Evolutionary conservation across 2,113 vertebrate species (phyloP).

Genomic region (Onychorhynchus coronatus): DNA sequence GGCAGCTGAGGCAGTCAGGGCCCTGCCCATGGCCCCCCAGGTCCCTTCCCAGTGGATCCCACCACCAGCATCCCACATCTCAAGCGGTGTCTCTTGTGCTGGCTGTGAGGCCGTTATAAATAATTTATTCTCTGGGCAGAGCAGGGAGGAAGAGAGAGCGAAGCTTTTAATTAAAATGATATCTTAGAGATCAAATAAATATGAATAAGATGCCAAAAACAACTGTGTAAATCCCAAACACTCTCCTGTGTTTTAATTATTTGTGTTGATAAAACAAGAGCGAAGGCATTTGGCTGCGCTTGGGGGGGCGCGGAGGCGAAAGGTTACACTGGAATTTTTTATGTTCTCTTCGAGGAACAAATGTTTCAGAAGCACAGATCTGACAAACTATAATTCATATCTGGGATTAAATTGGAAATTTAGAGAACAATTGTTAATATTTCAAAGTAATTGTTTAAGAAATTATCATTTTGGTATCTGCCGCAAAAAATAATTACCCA

Average conservation of each 20-base stretch:
- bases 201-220: slow-evolving; percentile 53
- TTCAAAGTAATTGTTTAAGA: slow-evolving; percentile 64
- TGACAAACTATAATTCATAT: slow-evolving; percentile 60
- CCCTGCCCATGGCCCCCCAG: background rate
- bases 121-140: slow-evolving; percentile 24
- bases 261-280: slow-evolving; percentile 43
- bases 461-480: slow-evolving; percentile 62
- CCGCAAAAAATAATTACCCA: slow-evolving; percentile 52
- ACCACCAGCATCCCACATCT: background rate
- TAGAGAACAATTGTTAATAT: slow-evolving; percentile 62
- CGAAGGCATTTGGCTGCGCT: background rate
- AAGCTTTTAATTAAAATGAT: slow-evolving; percentile 57
- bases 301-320: background rate
- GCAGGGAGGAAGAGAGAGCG: background rate
- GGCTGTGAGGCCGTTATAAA: background rate
- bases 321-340: slow-evolving; percentile 23
- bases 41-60: background rate
- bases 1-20: background rate
- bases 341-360: slow-evolving; percentile 35
- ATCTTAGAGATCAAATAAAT: slow-evolving; percentile 64
- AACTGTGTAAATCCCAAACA: slow-evolving; percentile 43
- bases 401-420: slow-evolving; percentile 52
- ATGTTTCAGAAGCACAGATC: slow-evolving; percentile 32
- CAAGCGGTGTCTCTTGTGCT: accelerated
- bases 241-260: slow-evolving; percentile 63